Evolutionary conservation across 2,113 vertebrate genomes (phyloP).

Genomic region (Neomonachus schauinslandi): DNA sequence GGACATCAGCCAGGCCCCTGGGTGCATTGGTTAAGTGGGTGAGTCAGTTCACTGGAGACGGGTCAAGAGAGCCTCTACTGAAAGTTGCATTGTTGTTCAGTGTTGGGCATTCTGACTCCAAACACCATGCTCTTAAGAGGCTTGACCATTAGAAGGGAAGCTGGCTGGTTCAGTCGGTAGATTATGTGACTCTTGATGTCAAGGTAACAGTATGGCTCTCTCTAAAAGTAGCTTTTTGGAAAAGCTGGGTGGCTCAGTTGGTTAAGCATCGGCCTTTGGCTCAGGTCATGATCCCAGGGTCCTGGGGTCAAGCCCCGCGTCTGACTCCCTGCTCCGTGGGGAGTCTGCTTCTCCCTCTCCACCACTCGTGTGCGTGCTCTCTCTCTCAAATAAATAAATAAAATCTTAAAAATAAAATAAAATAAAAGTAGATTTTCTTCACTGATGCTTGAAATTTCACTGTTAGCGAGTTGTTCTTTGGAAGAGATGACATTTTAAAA

Average conservation of each 20-base stretch:
- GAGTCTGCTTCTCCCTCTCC: no score
- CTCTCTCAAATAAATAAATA: no score
- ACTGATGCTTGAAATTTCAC: background rate
- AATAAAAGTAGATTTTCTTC: background rate
- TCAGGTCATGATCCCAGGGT: no score
- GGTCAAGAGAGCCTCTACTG: background rate
- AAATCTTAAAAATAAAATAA: no score
- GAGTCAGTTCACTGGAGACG: background rate
- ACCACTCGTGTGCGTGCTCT: no score
- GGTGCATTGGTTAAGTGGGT: background rate
- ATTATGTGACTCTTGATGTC: background rate
- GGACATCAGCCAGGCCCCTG: background rate
- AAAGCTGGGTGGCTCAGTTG: no score
- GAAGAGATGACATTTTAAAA: background rate
- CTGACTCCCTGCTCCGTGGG: no score
- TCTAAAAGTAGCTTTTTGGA: background rate
- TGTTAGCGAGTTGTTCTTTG: conserved; percentile 13
- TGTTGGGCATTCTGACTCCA: background rate
- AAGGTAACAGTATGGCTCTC: background rate
- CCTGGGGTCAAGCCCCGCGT: no score
- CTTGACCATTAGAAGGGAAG: background rate
- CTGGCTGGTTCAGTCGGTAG: background rate
- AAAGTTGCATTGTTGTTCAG: background rate
- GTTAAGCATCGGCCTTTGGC: no score
- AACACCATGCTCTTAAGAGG: background rate